Evolutionary conservation across 1,140 invertebrate species (phyloP).

Genomic region (Steinernema feltiae): DNA sequence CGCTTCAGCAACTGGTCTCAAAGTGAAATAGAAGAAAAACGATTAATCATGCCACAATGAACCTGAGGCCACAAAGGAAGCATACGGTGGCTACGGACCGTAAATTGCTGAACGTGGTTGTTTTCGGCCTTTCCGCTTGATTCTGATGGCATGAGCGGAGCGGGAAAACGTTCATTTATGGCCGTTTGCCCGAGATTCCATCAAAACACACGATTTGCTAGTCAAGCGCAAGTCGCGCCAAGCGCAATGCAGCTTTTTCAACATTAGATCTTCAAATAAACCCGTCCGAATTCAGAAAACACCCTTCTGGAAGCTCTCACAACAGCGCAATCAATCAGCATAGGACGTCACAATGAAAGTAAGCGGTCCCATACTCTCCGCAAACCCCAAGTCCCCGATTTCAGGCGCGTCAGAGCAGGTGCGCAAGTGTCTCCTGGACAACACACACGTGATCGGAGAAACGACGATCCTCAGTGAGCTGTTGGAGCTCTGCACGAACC

Average conservation of each 20-base stretch:
- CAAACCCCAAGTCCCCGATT: neutral
- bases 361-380: neutral
- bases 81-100: too few species aligned
- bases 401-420: neutral
- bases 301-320: neutral
- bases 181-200: too few species aligned
- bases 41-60: too few species aligned
- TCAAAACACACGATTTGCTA: too few species aligned
- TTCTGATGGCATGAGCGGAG: too few species aligned
- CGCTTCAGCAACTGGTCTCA: neutral
- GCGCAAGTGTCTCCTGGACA: neutral
- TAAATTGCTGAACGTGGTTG: too few species aligned
- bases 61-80: too few species aligned
- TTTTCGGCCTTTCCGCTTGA: too few species aligned
- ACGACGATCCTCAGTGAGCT: slow-evolving; percentile 1
- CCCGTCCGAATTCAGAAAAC: neutral
- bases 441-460: neutral
- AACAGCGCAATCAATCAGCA: neutral
- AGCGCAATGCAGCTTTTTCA: neutral
- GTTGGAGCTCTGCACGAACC: slow-evolving; percentile 2
- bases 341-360: neutral
- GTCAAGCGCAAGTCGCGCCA: too few species aligned
- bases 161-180: too few species aligned
- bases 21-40: neutral
- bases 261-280: neutral